Evolutionary conservation across 2,797 vertebrate genomes (phyloP), one percentile per base, ranked within the genome.

Genomic region (Parauchenoglanis punctatus): DNA sequence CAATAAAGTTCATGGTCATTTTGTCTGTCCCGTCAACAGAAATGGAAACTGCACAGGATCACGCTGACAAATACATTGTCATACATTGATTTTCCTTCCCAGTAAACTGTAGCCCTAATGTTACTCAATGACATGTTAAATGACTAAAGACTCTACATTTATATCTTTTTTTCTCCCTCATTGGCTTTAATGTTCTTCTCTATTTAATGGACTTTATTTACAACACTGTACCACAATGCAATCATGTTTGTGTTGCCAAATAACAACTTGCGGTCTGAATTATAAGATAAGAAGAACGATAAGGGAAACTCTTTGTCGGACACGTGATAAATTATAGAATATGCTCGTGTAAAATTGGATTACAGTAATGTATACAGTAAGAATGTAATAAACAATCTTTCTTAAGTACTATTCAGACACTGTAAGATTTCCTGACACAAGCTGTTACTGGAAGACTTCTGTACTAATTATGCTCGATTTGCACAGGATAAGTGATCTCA

Each of bases 161-260:
- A 20, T 20, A 49, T 65, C 63, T 68, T 54, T 70, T 65, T 25
- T 46, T 49, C 17, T 83, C 20, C 13, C 6, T 40, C 46, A 56
- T 54, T 70, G 65, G 65, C 46, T 70, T 65, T 82, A n/a, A 65
- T 65, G 81, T 65, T 82, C 20, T 61, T 81, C 35, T 81, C 35
- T 7, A 4, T 25, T 80, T 80, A 65, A 67, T 82, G 40, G 10
- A 40, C 18, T 40, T 49, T 49, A n/a, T 81, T 63, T 63, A 44
- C 35, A 61, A 46, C 13, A 13, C 35, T 35, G 46, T 68, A 68
- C 17, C 46, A 83, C 18, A 31, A 67, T 3, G 31, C 65, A 54
- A 1, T 65, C n/a, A 11, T 61, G 15, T 28, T 65, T 46, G 8
- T 61, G 44, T 11, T 61, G 28, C 77, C 81, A 65, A 49, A 65